A percentile compares a stretch with the other conserved stretches of the same genome.
Conservation (phyloP, 2,888 invertebrate genomes). For the Sphaerophoria taeniata region DNA sequence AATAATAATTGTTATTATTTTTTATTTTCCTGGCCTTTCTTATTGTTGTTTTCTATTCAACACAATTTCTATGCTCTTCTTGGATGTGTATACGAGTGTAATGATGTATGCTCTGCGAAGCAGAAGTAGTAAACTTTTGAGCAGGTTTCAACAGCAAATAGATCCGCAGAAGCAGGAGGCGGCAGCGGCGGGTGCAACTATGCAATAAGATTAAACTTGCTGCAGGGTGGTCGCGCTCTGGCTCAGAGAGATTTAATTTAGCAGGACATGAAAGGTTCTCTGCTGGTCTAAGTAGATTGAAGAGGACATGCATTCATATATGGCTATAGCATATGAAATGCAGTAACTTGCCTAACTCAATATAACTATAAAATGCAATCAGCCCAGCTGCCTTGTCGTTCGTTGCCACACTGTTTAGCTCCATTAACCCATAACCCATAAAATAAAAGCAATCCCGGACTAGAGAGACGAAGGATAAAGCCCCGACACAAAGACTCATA, state of each 20-base stretch:
- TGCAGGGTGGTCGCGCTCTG: constrained; percentile 59
- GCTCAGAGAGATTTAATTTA: constrained; percentile 65
- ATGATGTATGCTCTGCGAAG: neutral
- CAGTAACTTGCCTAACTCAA: constrained; percentile 7
- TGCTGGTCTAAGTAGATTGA: neutral
- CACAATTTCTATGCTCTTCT: constrained; percentile 3
- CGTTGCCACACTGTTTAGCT: constrained; percentile 26
- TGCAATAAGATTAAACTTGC: constrained; percentile 44
- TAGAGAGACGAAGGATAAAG: neutral
- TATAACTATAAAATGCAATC: constrained; percentile 54
- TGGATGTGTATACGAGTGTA: neutral
- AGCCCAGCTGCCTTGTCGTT: constrained; percentile 11
- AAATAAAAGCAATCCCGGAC: neutral
- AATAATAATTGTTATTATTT: constrained; percentile 53
- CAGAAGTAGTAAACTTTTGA: neutral
- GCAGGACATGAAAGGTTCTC: constrained; percentile 56
- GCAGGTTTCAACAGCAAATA: neutral
- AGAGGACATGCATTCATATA: neutral
- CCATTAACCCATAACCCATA: constrained; percentile 50
- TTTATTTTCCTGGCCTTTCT: constrained; percentile 15
- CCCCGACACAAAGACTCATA: constrained; percentile 21
- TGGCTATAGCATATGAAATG: neutral
- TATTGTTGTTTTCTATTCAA: neutral
- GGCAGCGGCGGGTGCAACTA: constrained; percentile 2
- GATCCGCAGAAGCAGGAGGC: constrained; percentile 18